Percentiles rank a stretch among this genome's conserved stretches.
Evolutionary conservation across 1,140 invertebrate genomes (phyloP).

Genomic region (Penaeus chinensis): DNA sequence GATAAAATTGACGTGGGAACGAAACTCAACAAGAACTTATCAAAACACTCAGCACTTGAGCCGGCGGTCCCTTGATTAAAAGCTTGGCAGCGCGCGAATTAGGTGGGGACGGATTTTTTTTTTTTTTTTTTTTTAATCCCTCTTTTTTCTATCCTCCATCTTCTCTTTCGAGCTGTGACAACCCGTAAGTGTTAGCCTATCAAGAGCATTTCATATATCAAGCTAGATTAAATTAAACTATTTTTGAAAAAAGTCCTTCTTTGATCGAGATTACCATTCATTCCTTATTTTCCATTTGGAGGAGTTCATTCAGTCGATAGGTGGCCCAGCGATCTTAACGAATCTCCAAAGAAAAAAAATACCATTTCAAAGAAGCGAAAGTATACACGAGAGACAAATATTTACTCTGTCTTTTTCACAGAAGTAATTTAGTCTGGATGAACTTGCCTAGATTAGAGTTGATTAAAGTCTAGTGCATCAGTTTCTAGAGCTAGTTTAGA

Average conservation of each 20-base stretch:
- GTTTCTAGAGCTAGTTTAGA: slow-evolving; percentile 26
- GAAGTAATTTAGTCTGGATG: slow-evolving; percentile 55
- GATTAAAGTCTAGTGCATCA: slow-evolving; percentile 32
- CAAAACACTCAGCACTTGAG: slow-evolving; percentile 41
- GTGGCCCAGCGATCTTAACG: slow-evolving; percentile 5
- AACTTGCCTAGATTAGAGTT: slow-evolving; percentile 36
- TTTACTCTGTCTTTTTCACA: slow-evolving; percentile 54
- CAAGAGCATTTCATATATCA: too few relatives aligned
- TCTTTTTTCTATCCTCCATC: too few relatives aligned
- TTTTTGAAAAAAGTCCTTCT: too few relatives aligned
- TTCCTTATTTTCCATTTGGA: neutral
- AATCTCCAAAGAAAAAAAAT: slow-evolving; percentile 12
- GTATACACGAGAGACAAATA: slow-evolving; percentile 45
- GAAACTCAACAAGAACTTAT: slow-evolving; percentile 44
- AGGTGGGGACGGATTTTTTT: slow-evolving; percentile 1
- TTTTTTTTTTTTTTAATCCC: neutral
- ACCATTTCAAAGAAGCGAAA: slow-evolving; percentile 32
- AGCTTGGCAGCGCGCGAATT: slow-evolving; percentile 44
- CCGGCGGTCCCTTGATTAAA: slow-evolving; percentile 48
- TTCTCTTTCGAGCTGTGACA: too few relatives aligned
- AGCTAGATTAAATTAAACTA: too few relatives aligned
- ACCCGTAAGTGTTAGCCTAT: too few relatives aligned
- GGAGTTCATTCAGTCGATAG: slow-evolving; percentile 11
- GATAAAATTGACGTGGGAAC: slow-evolving; percentile 51
- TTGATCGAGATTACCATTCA: too few relatives aligned